Evolutionary conservation across 2,888 invertebrate species (phyloP).

Genomic region (Eugnorisma glareosa): DNA sequence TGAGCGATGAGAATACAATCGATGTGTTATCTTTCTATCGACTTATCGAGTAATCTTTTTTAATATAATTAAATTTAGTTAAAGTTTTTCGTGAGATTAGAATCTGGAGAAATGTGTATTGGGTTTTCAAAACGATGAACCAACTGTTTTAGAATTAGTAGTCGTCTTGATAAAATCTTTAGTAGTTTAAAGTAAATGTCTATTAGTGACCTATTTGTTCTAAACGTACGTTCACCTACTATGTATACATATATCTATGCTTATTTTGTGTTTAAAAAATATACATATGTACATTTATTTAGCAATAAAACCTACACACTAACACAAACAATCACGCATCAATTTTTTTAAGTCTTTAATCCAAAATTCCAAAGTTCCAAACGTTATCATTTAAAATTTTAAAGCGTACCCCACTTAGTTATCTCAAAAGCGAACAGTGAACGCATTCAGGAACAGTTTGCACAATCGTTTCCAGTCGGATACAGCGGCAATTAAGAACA

Average conservation of each 20-base stretch:
- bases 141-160: not conserved
- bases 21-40: conserved; percentile 36
- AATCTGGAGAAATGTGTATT: conserved; percentile 22
- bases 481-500: conserved; percentile 75
- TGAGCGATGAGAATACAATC: conserved; percentile 57
- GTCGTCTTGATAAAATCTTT: not conserved
- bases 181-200: not conserved
- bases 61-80: conserved; percentile 24
- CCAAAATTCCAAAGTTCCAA: conserved; percentile 1
- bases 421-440: conserved; percentile 58
- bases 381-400: conserved; percentile 18
- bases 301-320: not conserved
- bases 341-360: conserved; percentile 11
- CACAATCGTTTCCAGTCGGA: conserved; percentile 72
- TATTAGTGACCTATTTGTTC: not conserved
- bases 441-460: conserved; percentile 58
- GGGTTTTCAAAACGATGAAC: not conserved
- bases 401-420: conserved; percentile 44
- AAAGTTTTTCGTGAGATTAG: conserved; percentile 19
- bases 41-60: conserved; percentile 25
- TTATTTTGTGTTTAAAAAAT: not conserved
- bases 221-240: not conserved
- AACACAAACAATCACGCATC: not conserved
- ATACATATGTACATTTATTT: not conserved
- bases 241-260: not conserved